A percentile compares a stretch with the other conserved stretches of the same genome.
These are phyloP conservation scores for Tachina lurida DNA, from an alignment of 2,888 invertebrate genomes.

Conservation along the genomic window DNA sequence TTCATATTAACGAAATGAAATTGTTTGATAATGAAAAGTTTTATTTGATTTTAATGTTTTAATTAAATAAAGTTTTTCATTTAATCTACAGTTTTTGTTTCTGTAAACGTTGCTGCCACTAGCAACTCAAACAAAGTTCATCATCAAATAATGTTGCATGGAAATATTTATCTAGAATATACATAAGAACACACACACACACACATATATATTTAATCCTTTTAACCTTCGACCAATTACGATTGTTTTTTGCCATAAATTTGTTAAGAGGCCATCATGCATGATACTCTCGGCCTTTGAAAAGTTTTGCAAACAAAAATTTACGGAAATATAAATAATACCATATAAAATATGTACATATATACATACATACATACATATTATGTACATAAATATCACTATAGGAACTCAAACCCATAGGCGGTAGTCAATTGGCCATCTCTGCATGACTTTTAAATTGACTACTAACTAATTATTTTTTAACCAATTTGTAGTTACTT, in stretches of 20 bases:
- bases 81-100: constrained; percentile 34
- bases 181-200: not conserved
- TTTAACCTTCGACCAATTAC: constrained; percentile 33
- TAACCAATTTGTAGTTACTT: no score
- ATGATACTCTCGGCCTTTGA: constrained; percentile 7
- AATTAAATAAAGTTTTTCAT: constrained; percentile 67
- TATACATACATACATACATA: no score
- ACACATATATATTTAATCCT: not conserved
- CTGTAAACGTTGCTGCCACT: constrained; percentile 1
- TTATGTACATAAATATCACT: no score
- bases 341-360: not conserved
- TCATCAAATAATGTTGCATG: not conserved
- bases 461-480: no score
- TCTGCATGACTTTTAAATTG: no score
- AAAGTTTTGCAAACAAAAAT: constrained; percentile 26
- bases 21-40: constrained; percentile 58
- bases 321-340: constrained; percentile 10
- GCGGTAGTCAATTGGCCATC: no score
- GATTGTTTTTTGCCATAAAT: not conserved
- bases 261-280: constrained; percentile 39
- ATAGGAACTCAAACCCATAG: no score
- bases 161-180: constrained; percentile 18
- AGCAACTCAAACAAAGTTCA: constrained; percentile 19
- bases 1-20: constrained; percentile 13
- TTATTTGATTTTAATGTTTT: constrained; percentile 49